phyloP scores from a whole-genome alignment of 92 coral and sea anemone genomes.

The Zoanthus sansibaricus region DNA sequence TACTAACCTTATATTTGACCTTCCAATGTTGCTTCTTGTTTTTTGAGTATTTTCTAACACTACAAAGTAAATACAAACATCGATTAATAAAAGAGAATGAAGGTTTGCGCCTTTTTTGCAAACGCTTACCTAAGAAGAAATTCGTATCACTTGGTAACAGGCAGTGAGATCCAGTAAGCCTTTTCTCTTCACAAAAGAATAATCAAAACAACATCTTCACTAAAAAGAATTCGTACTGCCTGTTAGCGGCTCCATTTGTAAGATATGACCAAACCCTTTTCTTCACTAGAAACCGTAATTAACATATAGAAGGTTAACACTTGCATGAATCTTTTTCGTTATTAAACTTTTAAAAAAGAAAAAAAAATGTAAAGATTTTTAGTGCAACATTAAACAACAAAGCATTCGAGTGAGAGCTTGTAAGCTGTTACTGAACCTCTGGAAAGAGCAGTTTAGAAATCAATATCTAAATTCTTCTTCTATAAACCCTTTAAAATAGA shows the following conservation, averaged over 20 bases:
- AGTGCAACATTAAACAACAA: too few relatives aligned
- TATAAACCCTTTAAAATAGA: not conserved
- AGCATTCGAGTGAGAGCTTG: too few relatives aligned
- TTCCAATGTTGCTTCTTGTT: conserved; percentile 38
- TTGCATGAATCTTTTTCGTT: too few relatives aligned
- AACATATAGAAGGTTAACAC: too few relatives aligned
- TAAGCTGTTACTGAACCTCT: too few relatives aligned
- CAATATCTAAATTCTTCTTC: not conserved
- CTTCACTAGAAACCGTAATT: too few relatives aligned
- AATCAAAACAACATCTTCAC: too few relatives aligned
- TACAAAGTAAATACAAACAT: conserved; percentile 23
- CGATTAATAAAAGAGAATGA: not conserved
- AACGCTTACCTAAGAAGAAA: not conserved
- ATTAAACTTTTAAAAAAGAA: too few relatives aligned
- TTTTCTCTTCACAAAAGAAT: not conserved
- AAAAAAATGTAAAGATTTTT: too few relatives aligned
- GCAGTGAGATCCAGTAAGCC: not conserved
- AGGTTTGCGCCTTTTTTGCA: not conserved
- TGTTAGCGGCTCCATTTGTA: too few relatives aligned
- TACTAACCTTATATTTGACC: conserved; percentile 36
- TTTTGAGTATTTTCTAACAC: conserved; percentile 42
- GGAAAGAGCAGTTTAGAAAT: not conserved
- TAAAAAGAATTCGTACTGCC: too few relatives aligned
- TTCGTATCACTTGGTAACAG: not conserved
- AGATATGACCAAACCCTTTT: too few relatives aligned